Base-by-base conservation (phyloP, 2,888 invertebrate species). In the Onthophagus sagittarius region DNA sequence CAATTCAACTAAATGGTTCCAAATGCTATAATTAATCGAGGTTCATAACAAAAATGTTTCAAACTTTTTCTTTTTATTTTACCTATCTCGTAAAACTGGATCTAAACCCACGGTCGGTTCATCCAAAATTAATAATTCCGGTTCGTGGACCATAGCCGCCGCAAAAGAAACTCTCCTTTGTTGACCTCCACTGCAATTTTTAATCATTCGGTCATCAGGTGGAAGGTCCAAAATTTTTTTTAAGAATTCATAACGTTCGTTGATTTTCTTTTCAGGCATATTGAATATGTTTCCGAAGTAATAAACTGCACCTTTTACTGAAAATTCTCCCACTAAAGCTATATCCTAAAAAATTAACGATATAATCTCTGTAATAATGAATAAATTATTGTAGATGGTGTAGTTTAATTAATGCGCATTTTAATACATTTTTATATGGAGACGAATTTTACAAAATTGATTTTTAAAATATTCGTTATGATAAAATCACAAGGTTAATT, bases 101-200 rank as follows among this genome's bases (percentile, higher is more conserved):
- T 97, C 97, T 74, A 97, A 88, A 0, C 97, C 97, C n/a, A 96
- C 97, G 0, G 97, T 97, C 0, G 97, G 97, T 82, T 97, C 97
- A 81, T 97, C 97, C 79, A 97, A 85, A 75, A 97, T 96, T 32
- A 97, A 86, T 33, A 97, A 85, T 83, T 96, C 94, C 0, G 97
- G 97, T 78, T 93, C 93, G 81, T 97, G 96, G 0, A 97, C 90
- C 81, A 97, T 86, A 0, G 97, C 95, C 4, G 94, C 94, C 0
- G 96, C 96, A 77, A 97, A 90, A 0, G 97, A 97, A 0, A 97
- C 93, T 71, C 97, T 87, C 75, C 97, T 87, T 85, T 96, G 95
- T 84, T 97, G 97, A 0, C 97, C 97, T 5, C 97, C 97, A 78
- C 96, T 96, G 81, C 93, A 88, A 74, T 91, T 87, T 81, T 91